phyloP scores from a whole-genome alignment of 2,113 vertebrate genomes.

The Gopherus flavomarginatus region DNA sequence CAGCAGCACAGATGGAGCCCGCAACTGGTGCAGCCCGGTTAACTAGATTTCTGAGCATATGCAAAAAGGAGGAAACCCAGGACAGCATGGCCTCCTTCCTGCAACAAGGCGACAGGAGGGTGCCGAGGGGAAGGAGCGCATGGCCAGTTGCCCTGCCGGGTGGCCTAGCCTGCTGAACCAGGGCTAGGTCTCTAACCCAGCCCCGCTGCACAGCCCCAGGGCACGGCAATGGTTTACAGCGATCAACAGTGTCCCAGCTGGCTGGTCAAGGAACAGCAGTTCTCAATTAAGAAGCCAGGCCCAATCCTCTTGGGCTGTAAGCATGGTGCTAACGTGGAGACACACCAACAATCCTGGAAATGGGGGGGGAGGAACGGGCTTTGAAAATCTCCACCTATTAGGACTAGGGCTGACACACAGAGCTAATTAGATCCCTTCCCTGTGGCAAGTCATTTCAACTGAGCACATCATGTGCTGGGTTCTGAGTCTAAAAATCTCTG shows the following conservation, averaged over 20 bases:
- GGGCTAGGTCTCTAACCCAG: no score
- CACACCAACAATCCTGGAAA: not conserved
- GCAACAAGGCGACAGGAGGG: no score
- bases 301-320: not conserved
- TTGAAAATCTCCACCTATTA: not conserved
- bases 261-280: not conserved
- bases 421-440: not conserved
- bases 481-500: no score
- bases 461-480: not conserved
- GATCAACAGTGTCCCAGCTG: not conserved
- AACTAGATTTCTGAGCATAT: not conserved
- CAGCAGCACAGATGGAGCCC: not conserved
- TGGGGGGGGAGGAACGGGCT: not conserved
- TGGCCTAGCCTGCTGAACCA: no score
- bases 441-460: not conserved
- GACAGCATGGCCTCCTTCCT: no score
- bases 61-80: no score
- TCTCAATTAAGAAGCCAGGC: not conserved
- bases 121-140: no score
- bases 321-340: not conserved
- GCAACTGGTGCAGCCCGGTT: no score
- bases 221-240: no score
- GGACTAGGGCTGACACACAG: not conserved
- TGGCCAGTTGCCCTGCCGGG: no score
- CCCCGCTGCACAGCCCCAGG: no score